Evolutionary conservation across 2,797 vertebrate genomes (phyloP).

Genomic region (Aldrovandia affinis): DNA sequence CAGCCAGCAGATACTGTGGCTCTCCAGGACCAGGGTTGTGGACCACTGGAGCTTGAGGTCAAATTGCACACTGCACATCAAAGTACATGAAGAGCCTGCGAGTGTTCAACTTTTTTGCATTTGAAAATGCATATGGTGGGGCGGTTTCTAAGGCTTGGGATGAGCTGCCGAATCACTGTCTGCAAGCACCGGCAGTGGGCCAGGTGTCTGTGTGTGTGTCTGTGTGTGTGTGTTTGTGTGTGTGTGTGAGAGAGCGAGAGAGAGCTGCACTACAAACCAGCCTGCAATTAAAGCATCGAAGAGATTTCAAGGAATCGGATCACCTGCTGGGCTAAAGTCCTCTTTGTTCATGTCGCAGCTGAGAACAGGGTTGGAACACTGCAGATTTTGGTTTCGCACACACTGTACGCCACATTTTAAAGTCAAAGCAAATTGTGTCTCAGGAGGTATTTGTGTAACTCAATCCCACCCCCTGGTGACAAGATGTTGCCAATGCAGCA

Average conservation of each 20-base stretch:
- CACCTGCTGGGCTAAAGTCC: neutral
- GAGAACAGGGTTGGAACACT: neutral
- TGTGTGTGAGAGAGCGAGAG: too few species aligned
- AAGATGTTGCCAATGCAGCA: neutral
- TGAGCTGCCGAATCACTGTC: neutral
- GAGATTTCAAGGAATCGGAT: too few species aligned
- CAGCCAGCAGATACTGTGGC: too few species aligned
- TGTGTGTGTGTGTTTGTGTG: too few species aligned
- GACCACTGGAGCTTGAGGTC: too few species aligned
- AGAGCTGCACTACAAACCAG: neutral
- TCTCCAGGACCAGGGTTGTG: too few species aligned
- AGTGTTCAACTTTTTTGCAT: neutral
- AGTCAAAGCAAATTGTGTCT: neutral
- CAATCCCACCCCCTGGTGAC: constrained; percentile 38
- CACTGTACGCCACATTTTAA: neutral
- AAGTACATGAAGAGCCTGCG: too few species aligned
- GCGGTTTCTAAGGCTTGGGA: neutral
- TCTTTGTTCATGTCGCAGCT: neutral
- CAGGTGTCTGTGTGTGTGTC: neutral
- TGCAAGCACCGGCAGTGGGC: neutral
- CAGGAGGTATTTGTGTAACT: neutral
- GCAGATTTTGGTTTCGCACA: neutral
- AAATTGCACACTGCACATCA: too few species aligned
- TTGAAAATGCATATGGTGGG: neutral
- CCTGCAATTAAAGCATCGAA: neutral